phyloP scores from a whole-genome alignment of 2,888 invertebrate genomes.

The Drosophila maculinotata region DNA sequence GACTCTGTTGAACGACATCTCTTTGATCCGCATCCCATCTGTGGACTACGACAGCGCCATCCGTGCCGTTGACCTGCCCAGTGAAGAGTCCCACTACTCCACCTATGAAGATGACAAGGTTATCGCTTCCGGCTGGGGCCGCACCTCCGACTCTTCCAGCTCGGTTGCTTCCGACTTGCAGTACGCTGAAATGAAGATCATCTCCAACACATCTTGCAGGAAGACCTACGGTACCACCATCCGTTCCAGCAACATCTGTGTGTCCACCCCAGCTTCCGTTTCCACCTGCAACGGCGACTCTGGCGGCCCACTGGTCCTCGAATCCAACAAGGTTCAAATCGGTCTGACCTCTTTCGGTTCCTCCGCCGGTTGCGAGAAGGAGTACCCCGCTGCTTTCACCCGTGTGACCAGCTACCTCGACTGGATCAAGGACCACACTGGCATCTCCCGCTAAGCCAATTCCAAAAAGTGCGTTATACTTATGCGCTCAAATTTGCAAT shows the following conservation, averaged over 20 bases:
- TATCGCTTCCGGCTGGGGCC: constrained; percentile 82
- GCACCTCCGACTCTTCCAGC: constrained; percentile 60
- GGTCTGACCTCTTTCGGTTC: constrained; percentile 78
- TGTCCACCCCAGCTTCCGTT: constrained; percentile 50
- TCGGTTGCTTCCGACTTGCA: constrained; percentile 57
- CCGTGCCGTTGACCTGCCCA: constrained; percentile 62
- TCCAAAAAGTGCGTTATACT: background rate
- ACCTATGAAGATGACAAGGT: constrained; percentile 55
- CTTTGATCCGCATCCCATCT: constrained; percentile 62
- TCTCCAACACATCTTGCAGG: constrained; percentile 64
- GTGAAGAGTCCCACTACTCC: constrained; percentile 49
- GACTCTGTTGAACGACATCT: constrained; percentile 73
- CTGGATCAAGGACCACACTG: constrained; percentile 72
- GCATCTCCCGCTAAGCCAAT: constrained; percentile 38
- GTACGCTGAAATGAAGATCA: constrained; percentile 62
- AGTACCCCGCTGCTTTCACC: constrained; percentile 74
- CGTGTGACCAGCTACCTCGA: constrained; percentile 68
- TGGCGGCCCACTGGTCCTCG: constrained; percentile 71
- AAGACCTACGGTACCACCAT: constrained; percentile 51
- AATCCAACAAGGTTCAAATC: constrained; percentile 51
- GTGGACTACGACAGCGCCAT: constrained; percentile 59
- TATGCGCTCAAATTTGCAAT: background rate
- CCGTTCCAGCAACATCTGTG: constrained; percentile 64
- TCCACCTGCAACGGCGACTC: constrained; percentile 77
- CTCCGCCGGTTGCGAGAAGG: constrained; percentile 66